These are phyloP conservation scores for Chrysaora quinquecirrha DNA, from an alignment of 30 jellyfish, hydroid and myxozoan genomes.

Conservation along the genomic window DNA sequence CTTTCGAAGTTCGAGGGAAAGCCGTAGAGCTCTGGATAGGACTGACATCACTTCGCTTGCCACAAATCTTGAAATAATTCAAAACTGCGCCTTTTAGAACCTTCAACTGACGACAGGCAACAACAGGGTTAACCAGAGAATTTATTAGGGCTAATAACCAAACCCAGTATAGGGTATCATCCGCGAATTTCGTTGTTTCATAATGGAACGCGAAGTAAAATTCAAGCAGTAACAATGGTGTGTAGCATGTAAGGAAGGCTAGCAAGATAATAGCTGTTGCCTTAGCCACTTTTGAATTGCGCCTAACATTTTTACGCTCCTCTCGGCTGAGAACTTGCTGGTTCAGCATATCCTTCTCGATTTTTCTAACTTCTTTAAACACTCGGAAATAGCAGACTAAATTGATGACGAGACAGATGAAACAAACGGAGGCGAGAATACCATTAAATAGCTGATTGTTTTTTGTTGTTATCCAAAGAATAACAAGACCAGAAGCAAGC, in stretches of 20 bases:
- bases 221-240: constrained; percentile 41
- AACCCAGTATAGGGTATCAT: constrained; percentile 36
- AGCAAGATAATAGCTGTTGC: constrained; percentile 55
- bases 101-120: constrained; percentile 59
- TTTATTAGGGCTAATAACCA: constrained; percentile 33
- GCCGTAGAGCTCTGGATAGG: no score
- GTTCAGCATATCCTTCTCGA: constrained; percentile 51
- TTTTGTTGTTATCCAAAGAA: constrained; percentile 33
- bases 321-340: constrained; percentile 28
- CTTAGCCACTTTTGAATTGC: constrained; percentile 62
- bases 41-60: no score
- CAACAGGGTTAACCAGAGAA: constrained; percentile 41
- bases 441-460: constrained; percentile 22
- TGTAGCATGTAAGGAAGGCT: constrained; percentile 20
- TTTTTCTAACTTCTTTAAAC: constrained; percentile 39
- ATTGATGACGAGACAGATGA: constrained; percentile 2
- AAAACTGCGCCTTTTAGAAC: constrained; percentile 11
- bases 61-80: no score
- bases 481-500: constrained; percentile 1
- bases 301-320: constrained; percentile 29
- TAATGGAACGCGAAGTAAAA: constrained; percentile 38
- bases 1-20: no score
- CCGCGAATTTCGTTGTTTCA: neutral
- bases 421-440: constrained; percentile 23
- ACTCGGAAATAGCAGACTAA: constrained; percentile 11